Evolutionary conservation across 2,888 invertebrate species (phyloP).

Genomic region (Hyppa rectilinea): DNA sequence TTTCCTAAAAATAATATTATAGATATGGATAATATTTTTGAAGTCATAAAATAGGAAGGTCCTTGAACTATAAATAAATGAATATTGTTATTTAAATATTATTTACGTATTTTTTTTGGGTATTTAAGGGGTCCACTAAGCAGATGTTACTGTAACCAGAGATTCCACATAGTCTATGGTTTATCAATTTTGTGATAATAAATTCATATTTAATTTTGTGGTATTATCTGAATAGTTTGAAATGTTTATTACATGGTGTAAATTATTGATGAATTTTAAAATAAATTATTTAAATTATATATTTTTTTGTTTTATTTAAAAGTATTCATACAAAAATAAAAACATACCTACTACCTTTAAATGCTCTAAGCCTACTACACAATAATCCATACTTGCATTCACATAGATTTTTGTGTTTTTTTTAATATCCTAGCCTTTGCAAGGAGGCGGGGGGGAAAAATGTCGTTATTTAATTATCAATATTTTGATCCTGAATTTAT

Average conservation of each 20-base stretch:
- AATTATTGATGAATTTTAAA: constrained; percentile 83
- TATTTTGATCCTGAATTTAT: no score
- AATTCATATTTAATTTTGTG: constrained; percentile 68
- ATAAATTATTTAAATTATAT: constrained; percentile 84
- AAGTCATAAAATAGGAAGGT: constrained; percentile 42
- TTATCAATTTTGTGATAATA: constrained; percentile 76
- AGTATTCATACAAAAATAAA: neutral
- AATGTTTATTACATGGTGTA: constrained; percentile 80
- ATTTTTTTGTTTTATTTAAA: constrained; percentile 55
- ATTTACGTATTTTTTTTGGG: constrained; percentile 44
- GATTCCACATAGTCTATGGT: constrained; percentile 63
- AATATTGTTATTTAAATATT: constrained; percentile 35
- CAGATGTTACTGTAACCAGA: constrained; percentile 47
- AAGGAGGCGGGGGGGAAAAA: no score
- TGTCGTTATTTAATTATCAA: no score
- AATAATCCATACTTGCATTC: neutral
- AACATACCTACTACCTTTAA: neutral
- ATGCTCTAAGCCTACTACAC: no score
- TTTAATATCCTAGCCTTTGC: neutral
- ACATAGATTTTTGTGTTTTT: neutral
- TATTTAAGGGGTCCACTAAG: constrained; percentile 61
- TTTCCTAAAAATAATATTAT: constrained; percentile 30
- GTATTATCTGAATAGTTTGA: constrained; percentile 70
- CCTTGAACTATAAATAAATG: constrained; percentile 30
- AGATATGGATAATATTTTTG: constrained; percentile 37